Conservation (phyloP, 2,888 invertebrate genomes). For the Rhorus exstirpatorius region DNA sequence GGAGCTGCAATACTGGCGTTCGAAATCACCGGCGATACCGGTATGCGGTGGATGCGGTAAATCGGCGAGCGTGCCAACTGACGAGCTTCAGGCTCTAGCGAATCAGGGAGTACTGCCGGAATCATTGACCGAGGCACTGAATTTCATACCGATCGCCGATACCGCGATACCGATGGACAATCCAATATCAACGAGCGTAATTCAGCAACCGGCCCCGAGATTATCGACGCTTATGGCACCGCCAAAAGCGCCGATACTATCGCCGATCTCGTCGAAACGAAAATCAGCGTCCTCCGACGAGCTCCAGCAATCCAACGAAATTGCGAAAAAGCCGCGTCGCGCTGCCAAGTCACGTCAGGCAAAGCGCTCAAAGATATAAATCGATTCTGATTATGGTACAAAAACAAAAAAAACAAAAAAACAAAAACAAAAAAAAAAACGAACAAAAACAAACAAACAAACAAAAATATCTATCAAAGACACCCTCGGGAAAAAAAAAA, state of each 20-base stretch:
- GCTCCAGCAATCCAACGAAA: conserved; percentile 64
- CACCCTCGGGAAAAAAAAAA: conserved; percentile 35
- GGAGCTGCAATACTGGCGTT: conserved; percentile 96
- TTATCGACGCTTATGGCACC: conserved; percentile 82
- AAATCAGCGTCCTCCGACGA: conserved; percentile 76
- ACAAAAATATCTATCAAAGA: conserved; percentile 70
- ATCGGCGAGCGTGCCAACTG: conserved; percentile 87
- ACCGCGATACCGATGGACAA: conserved; percentile 80
- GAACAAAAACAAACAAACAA: no score
- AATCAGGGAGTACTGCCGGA: conserved; percentile 89
- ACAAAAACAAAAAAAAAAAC: no score
- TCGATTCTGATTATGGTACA: conserved; percentile 74
- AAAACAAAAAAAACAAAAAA: conserved; percentile 42
- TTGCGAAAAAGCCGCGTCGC: conserved; percentile 79
- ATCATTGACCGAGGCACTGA: conserved; percentile 85
- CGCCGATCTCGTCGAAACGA: conserved; percentile 81
- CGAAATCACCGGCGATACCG: conserved; percentile 93
- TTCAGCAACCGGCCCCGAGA: conserved; percentile 64
- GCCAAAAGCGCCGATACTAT: conserved; percentile 81
- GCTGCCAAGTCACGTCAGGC: conserved; percentile 83
- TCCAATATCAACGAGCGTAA: conserved; percentile 65
- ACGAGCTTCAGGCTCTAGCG: conserved; percentile 88
- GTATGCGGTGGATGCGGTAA: conserved; percentile 92
- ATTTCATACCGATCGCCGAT: conserved; percentile 86
- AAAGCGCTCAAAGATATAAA: conserved; percentile 84